phyloP scores from a whole-genome alignment of 1,140 invertebrate species.

The Macrobrachium nipponense region DNA sequence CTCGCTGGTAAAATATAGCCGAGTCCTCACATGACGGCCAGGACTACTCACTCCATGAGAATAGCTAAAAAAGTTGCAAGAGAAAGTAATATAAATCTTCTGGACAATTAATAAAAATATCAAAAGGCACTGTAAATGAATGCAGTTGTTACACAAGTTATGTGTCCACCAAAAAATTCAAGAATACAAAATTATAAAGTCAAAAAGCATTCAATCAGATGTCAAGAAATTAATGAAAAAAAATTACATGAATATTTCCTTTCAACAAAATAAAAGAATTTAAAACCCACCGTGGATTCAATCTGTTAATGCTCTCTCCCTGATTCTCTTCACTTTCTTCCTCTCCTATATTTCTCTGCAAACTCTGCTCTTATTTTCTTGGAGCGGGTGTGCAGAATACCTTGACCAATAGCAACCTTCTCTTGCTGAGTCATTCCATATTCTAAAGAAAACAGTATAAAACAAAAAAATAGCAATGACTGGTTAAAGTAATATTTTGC shows the following conservation, averaged over 20 bases:
- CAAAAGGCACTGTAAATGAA: slow-evolving; percentile 1
- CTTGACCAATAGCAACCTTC: slow-evolving; percentile 96
- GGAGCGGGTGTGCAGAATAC: slow-evolving; percentile 95
- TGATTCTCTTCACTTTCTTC: slow-evolving; percentile 76
- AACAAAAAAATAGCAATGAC: no score
- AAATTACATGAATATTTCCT: neutral
- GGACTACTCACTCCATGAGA: slow-evolving; percentile 98
- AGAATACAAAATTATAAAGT: neutral
- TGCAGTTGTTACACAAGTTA: neutral
- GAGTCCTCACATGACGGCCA: slow-evolving; percentile 94
- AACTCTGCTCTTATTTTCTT: slow-evolving; percentile 96
- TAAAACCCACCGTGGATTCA: slow-evolving; percentile 85
- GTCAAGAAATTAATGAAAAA: no score
- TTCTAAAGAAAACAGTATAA: slow-evolving; percentile 75
- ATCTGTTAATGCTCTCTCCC: slow-evolving; percentile 89
- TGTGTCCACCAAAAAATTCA: no score
- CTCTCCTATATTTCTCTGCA: slow-evolving; percentile 93
- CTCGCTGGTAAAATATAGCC: slow-evolving; percentile 99
- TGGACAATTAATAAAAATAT: no score
- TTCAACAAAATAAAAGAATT: neutral
- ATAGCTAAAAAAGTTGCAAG: slow-evolving; percentile 75
- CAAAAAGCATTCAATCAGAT: neutral
- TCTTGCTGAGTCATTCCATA: slow-evolving; percentile 96
- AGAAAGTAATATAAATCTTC: neutral
- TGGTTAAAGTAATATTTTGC: no score